These are phyloP conservation scores for Drosophila kanapiae DNA, from an alignment of 1,140 invertebrate genomes.

Conservation along the genomic window DNA sequence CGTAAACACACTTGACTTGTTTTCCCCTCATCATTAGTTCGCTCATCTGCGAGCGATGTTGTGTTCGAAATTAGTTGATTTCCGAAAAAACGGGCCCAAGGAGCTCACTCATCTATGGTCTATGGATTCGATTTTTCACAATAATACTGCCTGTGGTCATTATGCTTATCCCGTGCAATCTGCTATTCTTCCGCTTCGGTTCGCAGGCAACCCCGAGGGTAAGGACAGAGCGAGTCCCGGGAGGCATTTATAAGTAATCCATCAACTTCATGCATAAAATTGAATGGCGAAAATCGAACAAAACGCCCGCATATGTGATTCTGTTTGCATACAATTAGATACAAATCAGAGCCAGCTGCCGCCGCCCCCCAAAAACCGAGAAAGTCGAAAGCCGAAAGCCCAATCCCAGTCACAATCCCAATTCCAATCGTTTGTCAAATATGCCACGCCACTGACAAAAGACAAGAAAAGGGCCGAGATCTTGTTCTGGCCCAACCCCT, in stretches of 20 bases:
- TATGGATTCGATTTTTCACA: not conserved
- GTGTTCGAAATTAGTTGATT: not conserved
- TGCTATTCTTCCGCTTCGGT: constrained; percentile 39
- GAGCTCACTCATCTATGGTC: constrained; percentile 4
- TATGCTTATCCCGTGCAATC: constrained; percentile 45
- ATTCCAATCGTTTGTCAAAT: constrained; percentile 71
- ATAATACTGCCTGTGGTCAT: constrained; percentile 40
- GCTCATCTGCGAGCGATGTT: constrained; percentile 2
- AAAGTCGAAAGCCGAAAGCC: not conserved
- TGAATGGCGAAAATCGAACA: constrained; percentile 70
- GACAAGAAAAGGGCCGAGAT: constrained; percentile 77
- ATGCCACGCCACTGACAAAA: constrained; percentile 64
- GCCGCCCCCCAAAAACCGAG: constrained; percentile 3
- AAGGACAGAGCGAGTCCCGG: constrained; percentile 13
- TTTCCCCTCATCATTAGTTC: not conserved
- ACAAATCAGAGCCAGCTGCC: constrained; percentile 79
- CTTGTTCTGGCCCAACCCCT: constrained; percentile 31
- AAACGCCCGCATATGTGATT: constrained; percentile 72
- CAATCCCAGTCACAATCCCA: constrained; percentile 23
- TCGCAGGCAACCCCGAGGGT: constrained; percentile 10
- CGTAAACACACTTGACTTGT: constrained; percentile 17
- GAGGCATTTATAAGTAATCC: constrained; percentile 70
- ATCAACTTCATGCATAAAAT: constrained; percentile 79
- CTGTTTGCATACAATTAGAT: constrained; percentile 83
- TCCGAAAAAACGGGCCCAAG: not conserved